Evolutionary conservation across 2,888 invertebrate genomes (phyloP), one percentile per base, ranked within the genome.

Genomic region (Trypoxylon attenuatum): DNA sequence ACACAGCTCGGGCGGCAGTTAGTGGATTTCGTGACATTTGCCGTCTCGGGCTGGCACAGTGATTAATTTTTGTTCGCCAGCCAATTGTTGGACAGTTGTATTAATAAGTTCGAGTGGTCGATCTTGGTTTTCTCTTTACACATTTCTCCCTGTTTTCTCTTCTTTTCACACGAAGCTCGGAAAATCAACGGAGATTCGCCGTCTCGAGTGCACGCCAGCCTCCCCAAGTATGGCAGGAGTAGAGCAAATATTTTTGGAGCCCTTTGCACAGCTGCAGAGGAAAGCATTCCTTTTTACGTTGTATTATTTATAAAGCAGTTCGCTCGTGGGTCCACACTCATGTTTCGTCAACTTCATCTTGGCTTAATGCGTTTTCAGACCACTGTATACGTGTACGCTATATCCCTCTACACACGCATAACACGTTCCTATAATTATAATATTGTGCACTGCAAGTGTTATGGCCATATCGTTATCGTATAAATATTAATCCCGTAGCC

Each of bases 61-160:
- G 56, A 66, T 64, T 59, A 65, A 74, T 59, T 67, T 63, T 72
- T 63, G 59, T 61, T 69, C 53, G 41, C 41, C 42, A 69, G 71
- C 65, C 75, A 69, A 69, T 61, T 64, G 61, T 68, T 63, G 53
- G 47, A 60, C n/a, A n/a, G n/a, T n/a, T 59, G 45, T 58, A 60
- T 63, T 57, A 67, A 68, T 53, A 53, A 57, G 57, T 47, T 62
- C 56, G 67, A 54, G 61, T 61, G 50, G 49, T 22, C 49, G 43
- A 49, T 67, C 23, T 41, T 38, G 15, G 38, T 53, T 46, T 67
- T 29, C 10, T 53, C 29, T 33, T 25, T 23, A 2, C 13, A n/a
- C n/a, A n/a, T 16, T 29, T 2, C 22, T 27, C 6, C 19, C 4
- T 8, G 13, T 39, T 45, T 58, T 43, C 27, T 27, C 46, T n/a